These are phyloP conservation scores for Lasioglossum marginatum DNA, from an alignment of 2,888 invertebrate genomes.

Conservation along the genomic window DNA sequence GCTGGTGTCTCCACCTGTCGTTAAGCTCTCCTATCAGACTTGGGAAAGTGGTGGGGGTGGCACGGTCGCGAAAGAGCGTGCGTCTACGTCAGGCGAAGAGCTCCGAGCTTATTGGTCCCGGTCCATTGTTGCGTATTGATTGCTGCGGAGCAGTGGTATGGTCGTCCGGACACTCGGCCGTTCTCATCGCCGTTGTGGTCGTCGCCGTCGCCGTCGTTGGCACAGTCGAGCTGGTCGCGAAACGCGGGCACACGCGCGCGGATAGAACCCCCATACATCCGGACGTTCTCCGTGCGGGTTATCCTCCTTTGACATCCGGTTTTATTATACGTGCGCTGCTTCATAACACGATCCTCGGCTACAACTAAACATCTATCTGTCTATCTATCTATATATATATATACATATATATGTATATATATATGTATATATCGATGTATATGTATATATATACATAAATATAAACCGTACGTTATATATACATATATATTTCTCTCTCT, in stretches of 20 bases:
- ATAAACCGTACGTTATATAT: neutral
- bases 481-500: neutral
- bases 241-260: slow-evolving; percentile 63
- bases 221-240: slow-evolving; percentile 72
- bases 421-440: no score
- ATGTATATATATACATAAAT: slow-evolving; percentile 24
- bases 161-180: slow-evolving; percentile 80
- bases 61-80: slow-evolving; percentile 74
- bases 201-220: slow-evolving; percentile 77
- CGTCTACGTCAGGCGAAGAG: slow-evolving; percentile 82
- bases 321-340: slow-evolving; percentile 16
- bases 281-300: slow-evolving; percentile 6
- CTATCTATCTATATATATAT: slow-evolving; percentile 12
- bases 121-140: slow-evolving; percentile 85
- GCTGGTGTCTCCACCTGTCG: slow-evolving; percentile 33
- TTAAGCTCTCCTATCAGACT: slow-evolving; percentile 42
- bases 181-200: slow-evolving; percentile 79
- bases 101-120: slow-evolving; percentile 84
- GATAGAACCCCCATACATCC: slow-evolving; percentile 52
- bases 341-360: neutral
- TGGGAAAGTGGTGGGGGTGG: slow-evolving; percentile 51
- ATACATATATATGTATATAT: neutral
- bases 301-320: slow-evolving; percentile 15
- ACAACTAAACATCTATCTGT: neutral
- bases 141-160: slow-evolving; percentile 82